Evolutionary conservation across 2,113 vertebrate species (phyloP), one percentile per base, ranked within the genome.

Genomic region (Colius striatus): DNA sequence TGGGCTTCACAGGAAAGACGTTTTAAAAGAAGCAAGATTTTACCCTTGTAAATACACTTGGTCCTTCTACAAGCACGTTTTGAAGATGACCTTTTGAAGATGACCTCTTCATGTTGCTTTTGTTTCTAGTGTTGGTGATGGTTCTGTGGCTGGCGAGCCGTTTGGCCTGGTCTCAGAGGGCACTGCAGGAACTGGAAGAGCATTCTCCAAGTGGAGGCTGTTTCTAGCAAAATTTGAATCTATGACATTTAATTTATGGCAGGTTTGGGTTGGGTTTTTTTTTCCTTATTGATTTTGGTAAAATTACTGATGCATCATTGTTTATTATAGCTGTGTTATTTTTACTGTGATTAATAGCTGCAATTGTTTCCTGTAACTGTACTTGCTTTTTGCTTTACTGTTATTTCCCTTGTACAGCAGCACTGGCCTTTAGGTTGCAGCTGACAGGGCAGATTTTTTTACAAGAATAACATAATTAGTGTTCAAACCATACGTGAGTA

Each of bases 391-490:
- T 55, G 36, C 61, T 90, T 74, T 67, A 26, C 47, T 58, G 13
- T 13, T 85, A 2, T 61, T 92, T 85, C 65, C n/a, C 62, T 66
- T 29, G 25, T 57, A 32, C 60, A 73, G 67, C 50, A 92, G 45
- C 41, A 72, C 58, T 7, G 61, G 68, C 22, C 38, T 78, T 58
- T 72, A 50, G 89, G 67, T 82, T 1, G 1, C 63, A 90, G 63
- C 57, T 96, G 79, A 68, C 87, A 91, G 57, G 78, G 72, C 17
- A 81, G 79, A 70, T 92, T 61, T 93, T 71, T 91, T 95, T 87
- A 93, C 77, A 94, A 91, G 74, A 94, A 92, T 86, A 94, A 82
- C 84, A 87, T 62, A 94, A 89, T 92, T 87, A 86, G 45, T n/a
- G 67, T 81, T 93, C 84, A 43, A 67, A n/a, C 51, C 61, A 47